Evolutionary conservation across 2,888 invertebrate species (phyloP), one percentile per base, ranked within the genome.

Genomic region (Aphrophora alni): DNA sequence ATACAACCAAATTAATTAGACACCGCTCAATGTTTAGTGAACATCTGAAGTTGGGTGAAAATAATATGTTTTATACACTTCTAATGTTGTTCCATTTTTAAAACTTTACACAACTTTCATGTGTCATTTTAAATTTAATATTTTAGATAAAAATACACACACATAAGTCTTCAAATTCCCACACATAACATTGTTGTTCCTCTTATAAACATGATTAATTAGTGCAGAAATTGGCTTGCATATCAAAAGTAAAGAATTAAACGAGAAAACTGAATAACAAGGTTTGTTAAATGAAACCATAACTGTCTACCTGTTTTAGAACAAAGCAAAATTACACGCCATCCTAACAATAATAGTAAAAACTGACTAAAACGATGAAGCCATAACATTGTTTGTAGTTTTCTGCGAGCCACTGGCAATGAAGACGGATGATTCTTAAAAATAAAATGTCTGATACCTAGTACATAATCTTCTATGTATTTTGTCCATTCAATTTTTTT

Each of bases 271-370:
- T 2, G 44, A 2, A 17, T 44, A 14, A 44, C 3, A 1, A 2
- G 14, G 10, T 59, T 21, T 59, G n/a, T 59, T 2, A 59, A 59
- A 59, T 2, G 88, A 85, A 88, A 88, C 90, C 90, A 91, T 82
- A 90, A 85, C 85, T 88, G 88, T 83, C 90, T 87, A 82, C 90
- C 87, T 74, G 89, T 88, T 81, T 89, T 89, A 84, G 89, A 90
- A 79, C 94, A 93, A 85, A 92, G 90, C 89, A 95, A 93, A 86
- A 96, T 90, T 88, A 95, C 94, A 89, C 84, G 82, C 87, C 87
- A 87, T 26, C 87, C 84, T 44, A 87, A 74, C 72, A 87, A 81
- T 72, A 87, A 85, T 17, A 86, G 82, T 77, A 88, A 82, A 81
- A 88, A 81, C 82, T 88, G 87, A 80, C 86, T 86, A 44, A 86